phyloP scores from a whole-genome alignment of 2,888 invertebrate genomes.

The Blastobasis adustella region DNA sequence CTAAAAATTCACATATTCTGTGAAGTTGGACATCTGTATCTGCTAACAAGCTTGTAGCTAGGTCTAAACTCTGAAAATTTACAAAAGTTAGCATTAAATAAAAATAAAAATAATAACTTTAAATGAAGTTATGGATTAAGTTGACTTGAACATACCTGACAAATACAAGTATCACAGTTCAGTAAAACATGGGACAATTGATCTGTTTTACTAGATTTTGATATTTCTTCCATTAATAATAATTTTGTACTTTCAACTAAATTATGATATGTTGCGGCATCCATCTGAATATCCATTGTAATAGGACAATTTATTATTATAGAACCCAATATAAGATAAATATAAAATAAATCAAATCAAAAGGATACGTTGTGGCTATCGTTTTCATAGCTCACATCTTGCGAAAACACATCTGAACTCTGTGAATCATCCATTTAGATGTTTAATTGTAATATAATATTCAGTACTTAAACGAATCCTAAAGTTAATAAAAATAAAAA shows the following conservation, averaged over 20 bases:
- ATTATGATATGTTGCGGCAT: slow-evolving; percentile 27
- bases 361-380: slow-evolving; percentile 39
- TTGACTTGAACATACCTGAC: slow-evolving; percentile 28
- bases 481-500: no score
- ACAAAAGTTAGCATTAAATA: not conserved
- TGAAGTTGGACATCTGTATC: slow-evolving; percentile 21
- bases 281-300: slow-evolving; percentile 23
- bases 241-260: slow-evolving; percentile 36
- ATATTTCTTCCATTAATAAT: slow-evolving; percentile 19
- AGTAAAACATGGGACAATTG: slow-evolving; percentile 27
- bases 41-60: slow-evolving; percentile 26
- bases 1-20: slow-evolving; percentile 32
- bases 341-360: not conserved
- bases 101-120: no score
- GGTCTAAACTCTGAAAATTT: slow-evolving; percentile 40
- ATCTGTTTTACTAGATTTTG: slow-evolving; percentile 18
- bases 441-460: not conserved
- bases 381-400: slow-evolving; percentile 23
- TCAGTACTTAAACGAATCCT: no score
- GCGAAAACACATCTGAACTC: slow-evolving; percentile 41
- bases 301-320: not conserved
- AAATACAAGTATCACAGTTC: slow-evolving; percentile 40
- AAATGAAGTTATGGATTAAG: not conserved
- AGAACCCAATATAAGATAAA: slow-evolving; percentile 7
- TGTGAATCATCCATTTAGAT: slow-evolving; percentile 44